Evolutionary conservation across 2,797 vertebrate species (phyloP).

Genomic region (Microchirus variegatus): DNA sequence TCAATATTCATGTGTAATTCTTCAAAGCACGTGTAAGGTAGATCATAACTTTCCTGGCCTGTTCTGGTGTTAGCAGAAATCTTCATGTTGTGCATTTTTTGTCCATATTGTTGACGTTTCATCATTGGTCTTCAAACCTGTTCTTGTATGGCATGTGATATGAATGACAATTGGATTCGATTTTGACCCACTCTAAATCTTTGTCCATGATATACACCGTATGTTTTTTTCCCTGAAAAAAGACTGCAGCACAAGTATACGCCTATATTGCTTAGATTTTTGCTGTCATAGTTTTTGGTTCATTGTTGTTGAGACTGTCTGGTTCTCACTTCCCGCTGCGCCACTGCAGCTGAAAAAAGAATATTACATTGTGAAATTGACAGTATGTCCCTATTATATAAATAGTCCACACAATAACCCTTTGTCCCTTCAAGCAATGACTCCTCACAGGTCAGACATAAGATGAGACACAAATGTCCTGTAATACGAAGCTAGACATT

Average conservation of each 20-base stretch:
- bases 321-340: background rate
- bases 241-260: too few species aligned
- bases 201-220: constrained; percentile 19
- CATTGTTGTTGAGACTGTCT: background rate
- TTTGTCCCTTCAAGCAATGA: constrained; percentile 50
- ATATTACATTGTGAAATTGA: too few species aligned
- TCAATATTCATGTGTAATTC: constrained; percentile 15
- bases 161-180: constrained; percentile 32
- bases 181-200: constrained; percentile 26
- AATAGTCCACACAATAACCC: constrained; percentile 51
- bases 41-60: constrained; percentile 21
- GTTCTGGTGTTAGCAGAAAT: constrained; percentile 32
- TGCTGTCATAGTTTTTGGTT: too few species aligned
- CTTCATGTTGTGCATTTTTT: constrained; percentile 35
- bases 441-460: constrained; percentile 39
- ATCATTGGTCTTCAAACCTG: constrained; percentile 19
- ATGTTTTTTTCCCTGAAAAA: constrained; percentile 17
- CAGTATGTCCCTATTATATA: constrained; percentile 57
- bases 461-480: constrained; percentile 41
- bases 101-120: constrained; percentile 24
- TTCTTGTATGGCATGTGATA: constrained; percentile 42
- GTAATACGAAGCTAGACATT: constrained; percentile 55
- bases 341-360: background rate
- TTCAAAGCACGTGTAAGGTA: constrained; percentile 28
- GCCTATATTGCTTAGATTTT: too few species aligned